Evolutionary conservation across 1,140 invertebrate genomes (phyloP), one percentile per base, ranked within the genome.

Genomic region (Proctacanthus coquilletti): DNA sequence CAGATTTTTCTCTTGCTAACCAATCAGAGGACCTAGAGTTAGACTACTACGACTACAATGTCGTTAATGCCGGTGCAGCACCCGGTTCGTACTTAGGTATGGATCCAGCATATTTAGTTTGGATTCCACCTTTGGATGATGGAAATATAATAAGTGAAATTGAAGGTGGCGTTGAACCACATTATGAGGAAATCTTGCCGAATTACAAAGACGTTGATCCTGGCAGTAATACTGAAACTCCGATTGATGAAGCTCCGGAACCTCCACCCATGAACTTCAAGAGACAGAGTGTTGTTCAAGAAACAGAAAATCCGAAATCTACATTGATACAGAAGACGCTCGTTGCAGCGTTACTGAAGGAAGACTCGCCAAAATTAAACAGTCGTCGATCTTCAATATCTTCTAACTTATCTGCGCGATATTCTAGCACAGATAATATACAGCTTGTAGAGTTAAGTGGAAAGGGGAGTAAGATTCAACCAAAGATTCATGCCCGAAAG

Each of bases 41-140:
- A 25, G 84, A 88, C 51, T 88, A 88, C 50, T 88, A 88, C 48
- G 84, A 88, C 56, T 88, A 88, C 47, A 82, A 87, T 58, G 82
- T 88, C 1, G 74, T 79, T 32, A 71, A 71, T 56, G 71, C 80
- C 37, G 77, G 77, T 32, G 77, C 80, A 3, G 80, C 75, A n/a
- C 83, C 83, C 2, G 84, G 84, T 14, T 80, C 75, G 0, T 82
- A 82, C 48, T 60, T 84, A 37, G 81, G 81, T 3, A 85, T 87
- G 80, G 84, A 87, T 60, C 83, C 84, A 2, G 80, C 82, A 0
- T 84, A 83, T 53, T 62, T 86, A 33, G 75, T 87, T 0, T 88
- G 83, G 82, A 84, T 86, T 35, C 84, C 84, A 17, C 82, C 83
- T 0, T 64, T 82, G 5, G 73, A 76, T 42, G 72, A 74, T 38